Base-by-base conservation (phyloP, 1,140 invertebrate species). In the Leptinotarsa texana region DNA sequence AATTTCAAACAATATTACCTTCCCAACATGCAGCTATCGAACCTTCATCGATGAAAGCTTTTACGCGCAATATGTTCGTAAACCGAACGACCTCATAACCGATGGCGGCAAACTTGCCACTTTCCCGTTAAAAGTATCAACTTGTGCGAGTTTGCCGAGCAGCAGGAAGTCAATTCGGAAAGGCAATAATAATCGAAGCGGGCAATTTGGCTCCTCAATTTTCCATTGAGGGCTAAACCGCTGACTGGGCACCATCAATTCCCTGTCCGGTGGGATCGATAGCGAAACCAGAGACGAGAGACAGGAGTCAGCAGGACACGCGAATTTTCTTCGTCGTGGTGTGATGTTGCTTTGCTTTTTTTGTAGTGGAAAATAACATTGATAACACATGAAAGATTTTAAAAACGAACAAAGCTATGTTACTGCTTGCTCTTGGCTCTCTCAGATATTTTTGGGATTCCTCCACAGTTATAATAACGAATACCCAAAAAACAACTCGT, bases 151-250 rank as follows among this genome's bases (percentile, higher is more conserved):
- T 57, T 57, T 57, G 51, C 51, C 13, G 51, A 18, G 17, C 51
- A 57, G 51, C 51, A 57, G 51, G 51, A 57, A 57, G 51, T 57
- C 51, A 57, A 57, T 57, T 57, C 4, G n/a, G n/a, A 57, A 57
- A 57, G 51, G 15, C 51, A 57, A 57, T 57, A 57, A 57, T 57
- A 57, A 57, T 57, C 51, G 51, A 18, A 57, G 51, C 17, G 51
- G 51, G 51, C 51, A 57, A 57, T 57, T 57, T 17, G 51, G 51
- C 51, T 57, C 51, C 51, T 57, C 51, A 57, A 13, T 57, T 57
- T 57, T 57, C 51, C 51, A 57, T 57, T 57, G 51, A 57, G 51
- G 17, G 51, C 51, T 18, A 13, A 57, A 57, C 4, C 51, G 51
- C 51, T 57, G 51, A 57, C 51, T 17, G 6, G 51, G 51, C 51